Conservation (phyloP, 2,113 vertebrate genomes). For the Cheilinus undulatus region DNA sequence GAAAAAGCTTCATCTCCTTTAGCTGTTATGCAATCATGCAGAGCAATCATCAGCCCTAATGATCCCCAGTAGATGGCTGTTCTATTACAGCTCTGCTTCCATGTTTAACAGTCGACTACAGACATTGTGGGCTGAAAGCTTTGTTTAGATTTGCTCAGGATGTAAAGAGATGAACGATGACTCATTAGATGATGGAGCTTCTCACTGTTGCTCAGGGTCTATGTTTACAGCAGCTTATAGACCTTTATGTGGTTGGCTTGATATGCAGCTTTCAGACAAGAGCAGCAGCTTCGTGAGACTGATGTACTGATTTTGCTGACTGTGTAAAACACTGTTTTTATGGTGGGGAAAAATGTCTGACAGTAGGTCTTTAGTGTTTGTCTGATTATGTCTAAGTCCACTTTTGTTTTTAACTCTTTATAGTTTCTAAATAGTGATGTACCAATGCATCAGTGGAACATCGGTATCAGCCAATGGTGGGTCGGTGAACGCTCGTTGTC, state of each 20-base stretch:
- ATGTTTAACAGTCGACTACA: conserved; percentile 63
- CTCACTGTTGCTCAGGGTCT: conserved; percentile 28
- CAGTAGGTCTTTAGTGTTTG: background rate
- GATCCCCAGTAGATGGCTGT: conserved; percentile 65
- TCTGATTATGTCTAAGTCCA: too few species aligned
- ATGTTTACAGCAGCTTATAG: conserved; percentile 22
- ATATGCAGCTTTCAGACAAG: background rate
- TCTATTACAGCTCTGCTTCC: conserved; percentile 63
- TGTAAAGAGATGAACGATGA: conserved; percentile 62
- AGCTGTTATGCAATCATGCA: conserved; percentile 70
- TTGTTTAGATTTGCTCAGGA: conserved; percentile 55
- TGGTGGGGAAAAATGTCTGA: background rate
- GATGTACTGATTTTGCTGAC: background rate
- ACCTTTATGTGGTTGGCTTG: conserved; percentile 26
- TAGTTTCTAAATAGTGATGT: too few species aligned
- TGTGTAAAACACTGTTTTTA: background rate
- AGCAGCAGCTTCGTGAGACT: background rate
- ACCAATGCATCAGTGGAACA: too few species aligned
- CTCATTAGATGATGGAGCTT: conserved; percentile 49
- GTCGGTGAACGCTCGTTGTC: too few species aligned
- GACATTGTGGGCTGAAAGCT: conserved; percentile 63
- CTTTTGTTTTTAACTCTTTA: too few species aligned
- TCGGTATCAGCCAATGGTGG: too few species aligned
- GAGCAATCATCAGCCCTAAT: conserved; percentile 70
- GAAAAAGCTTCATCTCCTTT: conserved; percentile 65